Conservation (phyloP, 1,140 invertebrate genomes). For the Parapsyche elsis region DNA sequence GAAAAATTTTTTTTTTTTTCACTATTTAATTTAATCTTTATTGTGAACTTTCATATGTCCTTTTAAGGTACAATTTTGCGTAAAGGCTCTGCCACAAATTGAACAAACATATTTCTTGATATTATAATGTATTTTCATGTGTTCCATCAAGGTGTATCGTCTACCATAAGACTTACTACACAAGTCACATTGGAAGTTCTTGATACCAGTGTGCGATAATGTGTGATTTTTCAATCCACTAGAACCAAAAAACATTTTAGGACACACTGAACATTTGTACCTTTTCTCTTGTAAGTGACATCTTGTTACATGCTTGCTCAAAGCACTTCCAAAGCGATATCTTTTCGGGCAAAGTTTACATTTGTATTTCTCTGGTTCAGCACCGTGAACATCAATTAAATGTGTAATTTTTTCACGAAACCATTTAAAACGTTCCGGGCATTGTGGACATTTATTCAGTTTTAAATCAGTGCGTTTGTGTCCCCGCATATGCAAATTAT, state of each 20-base stretch:
- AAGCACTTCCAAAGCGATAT: constrained; percentile 61
- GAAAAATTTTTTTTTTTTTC: too few species aligned
- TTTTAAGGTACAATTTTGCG: constrained; percentile 64
- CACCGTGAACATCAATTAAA: constrained; percentile 60
- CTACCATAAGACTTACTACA: constrained; percentile 74
- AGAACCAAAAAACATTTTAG: too few species aligned
- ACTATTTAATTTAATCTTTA: too few species aligned
- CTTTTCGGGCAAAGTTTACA: constrained; percentile 61
- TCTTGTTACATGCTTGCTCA: constrained; percentile 58
- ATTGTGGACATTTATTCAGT: constrained; percentile 63
- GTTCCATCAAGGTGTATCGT: constrained; percentile 76
- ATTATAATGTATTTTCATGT: too few species aligned
- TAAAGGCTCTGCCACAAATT: constrained; percentile 68
- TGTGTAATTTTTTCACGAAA: constrained; percentile 65
- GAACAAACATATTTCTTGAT: too few species aligned
- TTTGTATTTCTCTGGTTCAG: constrained; percentile 57
- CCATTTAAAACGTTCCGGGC: constrained; percentile 63
- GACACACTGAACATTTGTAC: constrained; percentile 61
- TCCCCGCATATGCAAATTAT: constrained; percentile 36
- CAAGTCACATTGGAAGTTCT: constrained; percentile 69
- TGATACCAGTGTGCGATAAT: constrained; percentile 75
- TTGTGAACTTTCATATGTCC: constrained; percentile 64
- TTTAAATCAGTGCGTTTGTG: constrained; percentile 54
- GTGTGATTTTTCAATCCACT: too few species aligned
- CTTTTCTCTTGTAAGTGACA: constrained; percentile 60